Evolutionary conservation across 2,797 vertebrate genomes (phyloP).

Genomic region (Epinephelus coioides): DNA sequence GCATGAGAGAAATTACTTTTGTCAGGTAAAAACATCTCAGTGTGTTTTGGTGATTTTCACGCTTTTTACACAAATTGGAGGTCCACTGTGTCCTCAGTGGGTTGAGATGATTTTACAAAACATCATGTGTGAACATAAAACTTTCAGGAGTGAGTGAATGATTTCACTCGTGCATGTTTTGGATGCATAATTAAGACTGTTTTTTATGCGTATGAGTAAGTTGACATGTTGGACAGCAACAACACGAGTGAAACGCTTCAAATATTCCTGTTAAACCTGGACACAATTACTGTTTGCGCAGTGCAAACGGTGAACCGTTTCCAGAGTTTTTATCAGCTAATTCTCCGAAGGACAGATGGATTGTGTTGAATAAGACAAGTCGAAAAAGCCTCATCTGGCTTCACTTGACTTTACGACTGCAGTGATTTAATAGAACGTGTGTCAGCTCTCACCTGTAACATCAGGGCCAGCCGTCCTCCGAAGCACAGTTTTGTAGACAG

Average conservation of each 20-base stretch:
- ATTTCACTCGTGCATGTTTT: constrained; percentile 2
- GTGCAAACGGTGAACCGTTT: constrained; percentile 4
- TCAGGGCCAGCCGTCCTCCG: constrained; percentile 39
- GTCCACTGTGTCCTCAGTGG: background rate
- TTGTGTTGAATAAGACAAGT: background rate
- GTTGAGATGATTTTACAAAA: constrained; percentile 1
- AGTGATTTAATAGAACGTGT: constrained; percentile 71
- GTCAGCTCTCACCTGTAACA: constrained; percentile 76
- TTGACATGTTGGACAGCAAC: constrained; percentile 3
- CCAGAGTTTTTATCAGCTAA: constrained; percentile 41
- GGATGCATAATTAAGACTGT: background rate
- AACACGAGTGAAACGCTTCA: background rate
- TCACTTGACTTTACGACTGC: constrained; percentile 61
- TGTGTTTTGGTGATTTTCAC: background rate
- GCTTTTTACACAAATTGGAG: background rate
- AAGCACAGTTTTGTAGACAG: constrained; percentile 59
- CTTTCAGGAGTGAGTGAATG: background rate
- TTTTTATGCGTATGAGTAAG: constrained; percentile 13
- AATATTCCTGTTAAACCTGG: constrained; percentile 20
- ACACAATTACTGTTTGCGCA: background rate
- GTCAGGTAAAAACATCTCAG: constrained; percentile 31
- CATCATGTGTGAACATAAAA: constrained; percentile 19
- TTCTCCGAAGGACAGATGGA: constrained; percentile 19
- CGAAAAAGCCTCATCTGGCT: constrained; percentile 73
- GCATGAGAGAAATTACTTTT: constrained; percentile 23